Base-by-base conservation (phyloP, 2,888 invertebrate genomes). In the Archips crataeganus region DNA sequence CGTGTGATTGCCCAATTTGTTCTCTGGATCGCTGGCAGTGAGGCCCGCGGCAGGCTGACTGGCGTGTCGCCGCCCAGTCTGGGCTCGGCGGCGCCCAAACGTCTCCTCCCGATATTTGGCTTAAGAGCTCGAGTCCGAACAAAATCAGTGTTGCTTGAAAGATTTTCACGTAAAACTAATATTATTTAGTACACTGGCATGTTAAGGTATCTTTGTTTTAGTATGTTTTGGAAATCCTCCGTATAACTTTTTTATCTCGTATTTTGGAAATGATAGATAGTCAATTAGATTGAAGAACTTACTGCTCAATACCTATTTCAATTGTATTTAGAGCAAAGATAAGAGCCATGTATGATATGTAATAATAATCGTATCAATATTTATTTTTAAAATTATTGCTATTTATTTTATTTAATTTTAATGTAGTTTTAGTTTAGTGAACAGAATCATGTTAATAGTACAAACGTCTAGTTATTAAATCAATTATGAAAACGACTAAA, bases 81-180 rank as follows among this genome's bases (percentile, higher is more conserved):
- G 67, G 49, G 57, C 47, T n/a, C 15, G 68, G 23, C 63, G 72
- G 72, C 72, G 72, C 68, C 72, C 67, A 57, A 34, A 4, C 15
- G 72, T 72, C 72, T 72, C 61, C 65, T 23, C 49, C 62, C 42
- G 62, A 47, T 71, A 62, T 63, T 68, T 45, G 68, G 67, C 54
- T 63, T 59, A 47, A n/a, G 47, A 13, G 64, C 54, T 23, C 34
- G 42, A 54, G 61, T 67, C 61, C 15, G 2, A 32, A 57, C 32
- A 11, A 57, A 57, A 32, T 23, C 57, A 3, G 57, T 8, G 8
- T 23, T n/a, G 2, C 54, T 23, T 23, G 15, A 23, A 23, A 23
- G 54, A 15, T 23, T 54, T 15, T 54, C 15, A 15, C 51, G 51
- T 8, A 13, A 8, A 54, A 54, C 13, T 54, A 15, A 23, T 15